These are phyloP conservation scores for Drosophila ananassae DNA, from an alignment of 1,140 invertebrate genomes.

Conservation along the genomic window DNA sequence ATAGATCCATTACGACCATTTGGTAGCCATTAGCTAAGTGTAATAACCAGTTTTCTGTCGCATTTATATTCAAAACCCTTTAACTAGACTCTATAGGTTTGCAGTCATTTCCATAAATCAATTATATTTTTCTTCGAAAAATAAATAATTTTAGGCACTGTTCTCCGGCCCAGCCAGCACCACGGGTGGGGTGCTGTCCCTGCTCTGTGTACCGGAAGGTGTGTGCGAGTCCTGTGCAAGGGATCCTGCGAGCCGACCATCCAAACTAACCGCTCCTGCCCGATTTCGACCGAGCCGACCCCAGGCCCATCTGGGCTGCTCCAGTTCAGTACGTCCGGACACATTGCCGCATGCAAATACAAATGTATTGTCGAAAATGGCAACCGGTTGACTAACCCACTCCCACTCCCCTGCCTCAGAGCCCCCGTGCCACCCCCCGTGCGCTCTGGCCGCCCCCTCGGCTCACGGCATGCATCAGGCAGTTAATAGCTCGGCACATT, in stretches of 20 bases:
- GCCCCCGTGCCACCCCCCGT: background rate
- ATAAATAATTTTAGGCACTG: slow-evolving; percentile 41
- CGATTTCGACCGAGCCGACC: slow-evolving; percentile 24
- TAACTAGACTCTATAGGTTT: slow-evolving; percentile 26
- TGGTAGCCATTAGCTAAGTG: background rate
- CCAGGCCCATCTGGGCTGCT: slow-evolving; percentile 38
- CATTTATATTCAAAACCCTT: slow-evolving; percentile 4
- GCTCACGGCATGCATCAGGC: slow-evolving; percentile 68
- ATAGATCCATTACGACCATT: background rate
- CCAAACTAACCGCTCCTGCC: slow-evolving; percentile 56
- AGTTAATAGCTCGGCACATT: slow-evolving; percentile 81
- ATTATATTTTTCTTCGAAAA: slow-evolving; percentile 25
- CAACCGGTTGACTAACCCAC: slow-evolving; percentile 60
- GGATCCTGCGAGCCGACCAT: slow-evolving; percentile 47
- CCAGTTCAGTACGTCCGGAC: slow-evolving; percentile 68
- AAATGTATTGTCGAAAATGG: slow-evolving; percentile 81
- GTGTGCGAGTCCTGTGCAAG: slow-evolving; percentile 53
- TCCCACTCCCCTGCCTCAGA: slow-evolving; percentile 1
- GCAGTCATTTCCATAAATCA: slow-evolving; percentile 40
- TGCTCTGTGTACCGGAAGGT: slow-evolving; percentile 74
- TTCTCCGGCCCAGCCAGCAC: background rate
- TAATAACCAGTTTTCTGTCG: background rate
- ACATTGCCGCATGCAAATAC: slow-evolving; percentile 77
- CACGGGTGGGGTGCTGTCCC: slow-evolving; percentile 13
- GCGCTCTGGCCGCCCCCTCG: background rate